Conservation (phyloP, 1,140 invertebrate species). For the Orchestia grillus region DNA sequence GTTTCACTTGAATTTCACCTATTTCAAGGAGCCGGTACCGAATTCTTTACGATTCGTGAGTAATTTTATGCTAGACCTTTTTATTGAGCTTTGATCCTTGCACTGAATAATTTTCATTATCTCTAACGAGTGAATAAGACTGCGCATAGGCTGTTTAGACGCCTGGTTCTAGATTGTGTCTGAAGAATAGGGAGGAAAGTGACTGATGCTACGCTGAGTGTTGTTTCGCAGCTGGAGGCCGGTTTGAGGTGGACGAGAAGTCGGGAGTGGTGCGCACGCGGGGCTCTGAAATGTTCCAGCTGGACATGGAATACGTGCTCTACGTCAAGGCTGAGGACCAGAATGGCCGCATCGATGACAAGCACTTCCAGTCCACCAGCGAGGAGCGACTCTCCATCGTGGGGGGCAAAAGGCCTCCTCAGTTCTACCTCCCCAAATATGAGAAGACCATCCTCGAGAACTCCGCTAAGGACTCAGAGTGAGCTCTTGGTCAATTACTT, state of each 20-base stretch:
- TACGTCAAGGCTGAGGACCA: conserved; percentile 97
- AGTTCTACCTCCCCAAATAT: conserved; percentile 93
- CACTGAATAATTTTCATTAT: too few relatives aligned
- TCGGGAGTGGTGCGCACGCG: conserved; percentile 93
- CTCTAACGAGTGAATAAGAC: too few relatives aligned
- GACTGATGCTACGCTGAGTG: neutral
- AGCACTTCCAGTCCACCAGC: conserved; percentile 88
- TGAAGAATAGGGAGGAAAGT: neutral
- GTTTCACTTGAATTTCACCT: too few relatives aligned
- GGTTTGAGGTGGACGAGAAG: conserved; percentile 90
- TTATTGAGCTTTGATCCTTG: too few relatives aligned
- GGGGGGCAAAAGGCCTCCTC: conserved; percentile 91
- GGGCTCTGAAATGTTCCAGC: conserved; percentile 90
- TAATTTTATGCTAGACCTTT: too few relatives aligned
- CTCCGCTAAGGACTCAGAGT: conserved; percentile 96
- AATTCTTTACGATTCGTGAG: too few relatives aligned
- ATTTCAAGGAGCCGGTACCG: too few relatives aligned
- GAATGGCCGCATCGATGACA: conserved; percentile 89
- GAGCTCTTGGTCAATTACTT: conserved; percentile 72
- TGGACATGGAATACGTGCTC: conserved; percentile 96
- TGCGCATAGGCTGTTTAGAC: too few relatives aligned
- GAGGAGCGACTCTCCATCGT: conserved; percentile 93
- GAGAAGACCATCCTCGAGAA: conserved; percentile 96
- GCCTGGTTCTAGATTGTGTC: too few relatives aligned
- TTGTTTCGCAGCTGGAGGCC: conserved; percentile 76